Base-by-base conservation (phyloP, 2,113 vertebrate species). In the Turdus rufiventris region DNA sequence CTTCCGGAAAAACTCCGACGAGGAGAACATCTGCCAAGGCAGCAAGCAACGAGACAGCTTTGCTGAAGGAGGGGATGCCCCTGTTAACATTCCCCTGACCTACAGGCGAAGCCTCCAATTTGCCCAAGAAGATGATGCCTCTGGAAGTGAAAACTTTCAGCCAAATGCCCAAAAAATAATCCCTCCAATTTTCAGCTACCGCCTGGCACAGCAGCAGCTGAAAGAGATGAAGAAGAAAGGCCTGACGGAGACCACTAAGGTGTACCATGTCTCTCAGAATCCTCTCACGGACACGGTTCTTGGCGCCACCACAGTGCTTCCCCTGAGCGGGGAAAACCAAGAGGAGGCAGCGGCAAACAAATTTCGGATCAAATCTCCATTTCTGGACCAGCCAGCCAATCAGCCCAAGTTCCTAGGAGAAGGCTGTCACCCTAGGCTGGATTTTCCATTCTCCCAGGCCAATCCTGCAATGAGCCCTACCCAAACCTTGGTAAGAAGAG, bases 161-260 rank as follows among this genome's bases (percentile, higher is more conserved):
- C 97, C 98, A 12, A 98, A 89, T 0, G 98, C 98, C 33, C 99
- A 99, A 96, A 99, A 99, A 97, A 97, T 99, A 84, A 96, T 99
- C 85, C 99, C 99, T 5, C 98, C 99, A 0, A 98, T 99, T 94
- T 99, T 99, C 94, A 99, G 99, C 97, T 99, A 99, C 93, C 99
- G 98, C 20, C 96, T 99, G 26, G 99, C 99, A 40, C 99, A 99
- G 92, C 99, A 99, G 94, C 99, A 99, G 97, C 82, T 99, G 89
- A 99, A 99, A 72, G 99, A 99, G 94, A 99, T 99, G 99, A 99
- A 99, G 96, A 99, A 98, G 96, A 98, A 98, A 58, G 99, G 99
- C 8, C 96, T 99, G 81, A 99, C 98, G 0, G 99, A 99, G 86
- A 98, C 98, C 74, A 99, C 99, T 29, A 98, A 99, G 70, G 95